phyloP scores from a whole-genome alignment of 1,140 invertebrate genomes.

The Macrotrachela quadricornifera region DNA sequence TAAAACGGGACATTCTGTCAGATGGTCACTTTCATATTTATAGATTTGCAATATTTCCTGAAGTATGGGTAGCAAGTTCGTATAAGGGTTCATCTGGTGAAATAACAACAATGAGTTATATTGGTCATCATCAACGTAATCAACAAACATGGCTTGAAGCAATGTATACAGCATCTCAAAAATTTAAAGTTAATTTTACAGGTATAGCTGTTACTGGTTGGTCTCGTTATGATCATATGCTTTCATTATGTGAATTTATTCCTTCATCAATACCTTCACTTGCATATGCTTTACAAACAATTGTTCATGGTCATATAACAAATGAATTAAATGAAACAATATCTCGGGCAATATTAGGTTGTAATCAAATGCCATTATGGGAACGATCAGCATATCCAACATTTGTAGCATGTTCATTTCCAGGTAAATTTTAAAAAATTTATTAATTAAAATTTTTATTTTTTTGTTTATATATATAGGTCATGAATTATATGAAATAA shows the following conservation, averaged over 20 bases:
- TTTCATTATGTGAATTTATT: slow-evolving; percentile 67
- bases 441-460: too few species aligned
- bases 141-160: slow-evolving; percentile 48
- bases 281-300: slow-evolving; percentile 35
- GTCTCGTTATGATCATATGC: slow-evolving; percentile 69
- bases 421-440: not conserved
- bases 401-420: not conserved
- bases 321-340: too few species aligned
- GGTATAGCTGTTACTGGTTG: slow-evolving; percentile 45
- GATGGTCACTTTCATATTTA: too few species aligned
- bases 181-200: slow-evolving; percentile 31
- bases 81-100: slow-evolving; percentile 52
- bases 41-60: slow-evolving; percentile 41
- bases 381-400: too few species aligned
- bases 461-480: too few species aligned
- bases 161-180: slow-evolving; percentile 21
- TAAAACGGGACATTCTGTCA: too few species aligned
- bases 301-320: slow-evolving; percentile 12
- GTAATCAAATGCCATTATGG: too few species aligned
- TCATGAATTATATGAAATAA: slow-evolving; percentile 4
- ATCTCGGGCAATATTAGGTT: too few species aligned
- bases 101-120: slow-evolving; percentile 41
- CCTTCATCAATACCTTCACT: slow-evolving; percentile 53
- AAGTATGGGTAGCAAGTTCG: slow-evolving; percentile 69
- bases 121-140: slow-evolving; percentile 45